Evolutionary conservation across 92 coral and sea anemone species (phyloP).

Genomic region (Parazoanthus swiftii): DNA sequence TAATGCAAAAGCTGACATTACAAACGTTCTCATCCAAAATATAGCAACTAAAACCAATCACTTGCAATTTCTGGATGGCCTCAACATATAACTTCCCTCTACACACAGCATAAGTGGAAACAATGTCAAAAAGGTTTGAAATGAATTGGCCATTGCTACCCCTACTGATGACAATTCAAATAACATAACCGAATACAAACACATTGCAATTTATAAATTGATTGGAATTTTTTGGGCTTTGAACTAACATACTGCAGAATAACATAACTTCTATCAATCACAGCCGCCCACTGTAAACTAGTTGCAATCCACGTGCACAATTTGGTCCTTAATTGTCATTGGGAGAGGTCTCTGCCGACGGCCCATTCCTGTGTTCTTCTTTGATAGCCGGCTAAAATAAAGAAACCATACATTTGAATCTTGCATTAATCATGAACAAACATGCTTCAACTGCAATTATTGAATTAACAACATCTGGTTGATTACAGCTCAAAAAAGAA

Average conservation of each 20-base stretch:
- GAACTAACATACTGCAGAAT: slow-evolving; percentile 8
- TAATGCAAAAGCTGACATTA: slow-evolving; percentile 50
- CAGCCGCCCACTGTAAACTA: slow-evolving; percentile 14
- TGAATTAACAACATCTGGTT: too few species aligned
- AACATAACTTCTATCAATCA: slow-evolving; percentile 5
- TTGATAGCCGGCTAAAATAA: slow-evolving; percentile 6
- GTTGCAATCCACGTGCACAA: slow-evolving; percentile 22
- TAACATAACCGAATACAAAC: slow-evolving; percentile 22
- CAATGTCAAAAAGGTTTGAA: neutral
- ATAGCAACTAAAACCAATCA: slow-evolving; percentile 55
- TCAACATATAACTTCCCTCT: neutral
- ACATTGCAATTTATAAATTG: neutral
- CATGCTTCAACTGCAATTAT: neutral
- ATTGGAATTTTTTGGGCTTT: neutral
- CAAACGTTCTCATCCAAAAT: slow-evolving; percentile 57
- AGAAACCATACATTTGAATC: neutral
- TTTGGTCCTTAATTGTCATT: slow-evolving; percentile 35
- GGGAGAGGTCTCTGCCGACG: slow-evolving; percentile 26
- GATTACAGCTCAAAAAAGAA: too few species aligned
- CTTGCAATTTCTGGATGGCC: slow-evolving; percentile 12
- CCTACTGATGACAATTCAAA: slow-evolving; percentile 13
- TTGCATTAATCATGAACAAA: too few species aligned
- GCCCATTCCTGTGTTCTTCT: slow-evolving; percentile 37
- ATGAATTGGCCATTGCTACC: neutral
- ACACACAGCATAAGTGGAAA: slow-evolving; percentile 32